Evolutionary conservation across 2,888 invertebrate species (phyloP).

Genomic region (Melinopterus prodromus): DNA sequence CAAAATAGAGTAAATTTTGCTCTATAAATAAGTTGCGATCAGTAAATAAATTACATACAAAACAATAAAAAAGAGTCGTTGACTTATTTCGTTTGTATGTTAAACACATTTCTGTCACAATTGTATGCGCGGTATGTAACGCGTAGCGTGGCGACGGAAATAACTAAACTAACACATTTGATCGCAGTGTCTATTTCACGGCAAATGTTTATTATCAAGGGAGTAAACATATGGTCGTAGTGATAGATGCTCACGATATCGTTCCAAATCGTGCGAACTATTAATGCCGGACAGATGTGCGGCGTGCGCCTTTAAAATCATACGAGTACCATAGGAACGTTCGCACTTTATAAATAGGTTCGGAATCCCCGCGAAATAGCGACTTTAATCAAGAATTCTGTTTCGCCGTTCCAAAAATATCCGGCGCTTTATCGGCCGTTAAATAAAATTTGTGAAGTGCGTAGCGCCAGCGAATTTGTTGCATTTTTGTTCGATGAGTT

Average conservation of each 20-base stretch:
- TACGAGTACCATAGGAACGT: background rate
- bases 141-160: background rate
- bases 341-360: background rate
- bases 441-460: background rate
- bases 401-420: background rate
- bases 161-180: constrained; percentile 15
- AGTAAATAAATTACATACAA: too few relatives aligned
- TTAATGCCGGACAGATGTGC: background rate
- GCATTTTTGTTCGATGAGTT: background rate
- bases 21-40: too few relatives aligned
- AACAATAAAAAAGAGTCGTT: background rate
- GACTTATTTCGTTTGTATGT: background rate
- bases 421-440: background rate
- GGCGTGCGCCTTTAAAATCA: background rate
- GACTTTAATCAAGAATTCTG: constrained; percentile 4
- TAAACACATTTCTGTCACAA: background rate
- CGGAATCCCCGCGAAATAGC: background rate
- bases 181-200: constrained; percentile 14
- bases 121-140: background rate
- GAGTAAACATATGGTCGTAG: background rate
- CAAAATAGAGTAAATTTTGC: too few relatives aligned
- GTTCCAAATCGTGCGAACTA: background rate
- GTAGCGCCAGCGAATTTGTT: background rate
- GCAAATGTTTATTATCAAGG: background rate
- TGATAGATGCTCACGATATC: background rate